Base-by-base conservation (phyloP, 2,888 invertebrate species). In the Drosophila mulleri region DNA sequence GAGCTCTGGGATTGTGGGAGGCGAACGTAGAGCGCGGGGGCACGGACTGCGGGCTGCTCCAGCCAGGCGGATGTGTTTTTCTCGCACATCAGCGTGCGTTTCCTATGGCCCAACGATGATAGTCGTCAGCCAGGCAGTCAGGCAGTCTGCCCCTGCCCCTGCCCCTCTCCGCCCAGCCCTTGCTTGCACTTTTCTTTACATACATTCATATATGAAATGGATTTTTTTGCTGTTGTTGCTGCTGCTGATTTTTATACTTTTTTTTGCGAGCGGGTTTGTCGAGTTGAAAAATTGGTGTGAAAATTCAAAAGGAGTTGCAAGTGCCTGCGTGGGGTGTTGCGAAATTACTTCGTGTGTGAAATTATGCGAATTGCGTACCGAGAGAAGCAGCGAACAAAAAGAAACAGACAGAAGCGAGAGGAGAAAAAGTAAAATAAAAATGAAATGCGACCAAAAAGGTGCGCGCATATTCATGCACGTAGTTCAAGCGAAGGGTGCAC, bases 251-350 rank as follows among this genome's bases (percentile, higher is more conserved):
- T 68, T 71, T 60, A 59, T 63, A 62, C 50, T 50, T 64, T 83
- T 75, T 29, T 83, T 75, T 73, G 57, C 59, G 57, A 79, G 78
- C 80, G 83, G 78, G 80, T 82, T 90, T 85, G 84, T 90, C 89
- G 91, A 82, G 83, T 88, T 91, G 91, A 91, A 83, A 91, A 91
- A 91, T 92, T 91, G 90, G 83, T 92, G 91, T 83, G 91, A 91
- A 91, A 92, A 91, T 91, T 86, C 85, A 85, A 88, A 92, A 91
- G 82, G 90, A 91, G 90, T 70, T 89, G 82, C 90, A 71, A 88
- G 76, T 84, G 90, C 78, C 75, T 75, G 70, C 57, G 68, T 69
- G 68, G 89, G 77, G 89, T 86, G 89, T 89, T 85, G 85, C 88
- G 57, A 90, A 90, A 85, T 90, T 85, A 90, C 90, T 89, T 85